phyloP scores from a whole-genome alignment of 1,140 invertebrate species.

The Daktulosphaira vitifoliae region DNA sequence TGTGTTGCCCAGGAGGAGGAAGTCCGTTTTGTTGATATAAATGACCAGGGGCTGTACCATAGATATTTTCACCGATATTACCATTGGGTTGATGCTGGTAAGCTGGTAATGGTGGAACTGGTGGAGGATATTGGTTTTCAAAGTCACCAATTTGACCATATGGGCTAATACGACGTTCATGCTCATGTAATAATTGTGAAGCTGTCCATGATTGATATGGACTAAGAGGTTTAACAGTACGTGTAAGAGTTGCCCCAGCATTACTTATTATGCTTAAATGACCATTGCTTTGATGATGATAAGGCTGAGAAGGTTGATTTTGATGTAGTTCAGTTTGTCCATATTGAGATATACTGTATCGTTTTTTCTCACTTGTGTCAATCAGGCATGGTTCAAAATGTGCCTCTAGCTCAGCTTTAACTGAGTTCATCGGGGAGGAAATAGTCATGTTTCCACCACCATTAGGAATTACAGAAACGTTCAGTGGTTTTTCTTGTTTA shows the following conservation, averaged over 20 bases:
- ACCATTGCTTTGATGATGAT: slow-evolving; percentile 30
- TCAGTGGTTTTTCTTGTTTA: slow-evolving; percentile 39
- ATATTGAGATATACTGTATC: slow-evolving; percentile 45
- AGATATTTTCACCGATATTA: slow-evolving; percentile 41
- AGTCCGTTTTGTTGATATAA: slow-evolving; percentile 26
- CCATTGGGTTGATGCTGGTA: slow-evolving; percentile 41
- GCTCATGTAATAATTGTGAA: slow-evolving; percentile 51
- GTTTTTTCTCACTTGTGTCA: slow-evolving; percentile 44
- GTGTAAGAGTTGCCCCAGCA: slow-evolving; percentile 42
- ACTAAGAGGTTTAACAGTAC: slow-evolving; percentile 45
- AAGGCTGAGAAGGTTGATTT: slow-evolving; percentile 38
- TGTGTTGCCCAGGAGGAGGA: slow-evolving; percentile 41
- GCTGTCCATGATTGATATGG: slow-evolving; percentile 53
- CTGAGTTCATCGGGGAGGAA: slow-evolving; percentile 23
- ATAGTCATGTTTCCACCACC: slow-evolving; percentile 8
- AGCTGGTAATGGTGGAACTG: slow-evolving; percentile 37
- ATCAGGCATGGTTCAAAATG: slow-evolving; percentile 40
- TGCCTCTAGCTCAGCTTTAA: slow-evolving; percentile 38
- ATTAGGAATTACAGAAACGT: slow-evolving; percentile 40
- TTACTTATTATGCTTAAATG: slow-evolving; percentile 14
- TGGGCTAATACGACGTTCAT: slow-evolving; percentile 50
- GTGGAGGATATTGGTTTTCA: slow-evolving; percentile 37
- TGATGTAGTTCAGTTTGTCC: slow-evolving; percentile 38
- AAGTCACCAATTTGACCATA: slow-evolving; percentile 39
- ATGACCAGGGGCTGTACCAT: slow-evolving; percentile 40